Conservation (phyloP, 2,113 vertebrate species). For the Alligator mississippiensis region DNA sequence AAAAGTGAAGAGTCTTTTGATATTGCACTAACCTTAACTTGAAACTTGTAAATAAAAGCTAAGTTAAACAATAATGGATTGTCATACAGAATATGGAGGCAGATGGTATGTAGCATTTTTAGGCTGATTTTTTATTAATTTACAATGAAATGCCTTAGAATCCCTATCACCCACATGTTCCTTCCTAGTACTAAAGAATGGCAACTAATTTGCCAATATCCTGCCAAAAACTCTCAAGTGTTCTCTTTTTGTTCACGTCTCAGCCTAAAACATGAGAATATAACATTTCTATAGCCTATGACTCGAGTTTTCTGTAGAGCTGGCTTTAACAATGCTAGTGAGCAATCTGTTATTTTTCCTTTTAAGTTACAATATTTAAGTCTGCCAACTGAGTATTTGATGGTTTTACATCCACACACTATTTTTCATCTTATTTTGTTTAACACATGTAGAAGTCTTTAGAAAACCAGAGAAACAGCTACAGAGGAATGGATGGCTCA, state of each 20-base stretch:
- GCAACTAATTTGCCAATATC: constrained; percentile 7
- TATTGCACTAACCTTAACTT: background rate
- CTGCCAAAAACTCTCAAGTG: constrained; percentile 18
- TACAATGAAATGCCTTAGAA: no score
- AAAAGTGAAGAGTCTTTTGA: background rate
- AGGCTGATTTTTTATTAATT: background rate
- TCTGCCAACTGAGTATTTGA: constrained; percentile 19
- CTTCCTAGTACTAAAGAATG: constrained; percentile 2
- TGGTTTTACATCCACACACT: background rate
- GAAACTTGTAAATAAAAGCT: background rate
- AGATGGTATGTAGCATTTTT: background rate
- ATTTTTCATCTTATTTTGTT: constrained; percentile 29
- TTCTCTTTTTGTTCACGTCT: constrained; percentile 25
- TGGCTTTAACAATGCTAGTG: background rate
- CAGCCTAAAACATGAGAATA: background rate
- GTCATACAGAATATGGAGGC: background rate
- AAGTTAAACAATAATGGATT: constrained; percentile 10
- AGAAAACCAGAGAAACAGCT: background rate
- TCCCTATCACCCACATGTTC: no score
- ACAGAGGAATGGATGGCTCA: background rate
- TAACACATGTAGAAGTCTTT: background rate
- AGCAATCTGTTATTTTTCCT: background rate
- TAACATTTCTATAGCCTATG: background rate
- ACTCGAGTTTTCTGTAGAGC: background rate
- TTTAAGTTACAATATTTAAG: constrained; percentile 14